These are phyloP conservation scores for Pseudomyrmex flavicornis DNA, from an alignment of 1,140 invertebrate genomes.

Conservation along the genomic window DNA sequence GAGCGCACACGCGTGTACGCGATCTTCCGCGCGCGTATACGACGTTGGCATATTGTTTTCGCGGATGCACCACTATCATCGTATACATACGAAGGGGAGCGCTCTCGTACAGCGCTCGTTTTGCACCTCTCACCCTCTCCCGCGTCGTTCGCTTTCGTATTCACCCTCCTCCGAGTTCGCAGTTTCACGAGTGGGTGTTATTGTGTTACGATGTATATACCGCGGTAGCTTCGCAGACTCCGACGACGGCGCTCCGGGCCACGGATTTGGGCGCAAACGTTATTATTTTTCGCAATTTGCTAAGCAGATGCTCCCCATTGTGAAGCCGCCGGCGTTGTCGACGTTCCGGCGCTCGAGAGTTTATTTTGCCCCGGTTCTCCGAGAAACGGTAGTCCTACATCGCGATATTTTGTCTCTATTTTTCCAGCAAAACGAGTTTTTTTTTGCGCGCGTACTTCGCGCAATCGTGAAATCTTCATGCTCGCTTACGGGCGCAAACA, in stretches of 20 bases:
- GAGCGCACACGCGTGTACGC: not conserved
- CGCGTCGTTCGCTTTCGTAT: constrained; percentile 21
- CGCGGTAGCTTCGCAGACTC: constrained; percentile 47
- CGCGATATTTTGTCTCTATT: constrained; percentile 45
- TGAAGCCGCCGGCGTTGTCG: constrained; percentile 27
- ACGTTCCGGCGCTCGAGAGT: constrained; percentile 52
- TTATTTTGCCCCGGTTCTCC: constrained; percentile 58
- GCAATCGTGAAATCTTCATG: constrained; percentile 53
- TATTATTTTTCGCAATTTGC: constrained; percentile 83
- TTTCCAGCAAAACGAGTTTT: constrained; percentile 54
- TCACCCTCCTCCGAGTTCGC: constrained; percentile 56
- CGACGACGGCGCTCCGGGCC: constrained; percentile 25
- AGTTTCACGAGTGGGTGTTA: constrained; percentile 68
- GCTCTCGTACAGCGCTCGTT: constrained; percentile 46
- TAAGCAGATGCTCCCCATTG: constrained; percentile 79
- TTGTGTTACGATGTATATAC: constrained; percentile 62
- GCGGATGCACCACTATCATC: not conserved
- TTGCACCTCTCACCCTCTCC: constrained; percentile 41
- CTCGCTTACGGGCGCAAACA: constrained; percentile 29
- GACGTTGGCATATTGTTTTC: constrained; percentile 61
- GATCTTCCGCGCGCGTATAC: constrained; percentile 11
- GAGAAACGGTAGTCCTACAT: constrained; percentile 8
- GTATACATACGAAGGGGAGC: constrained; percentile 13
- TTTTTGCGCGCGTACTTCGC: constrained; percentile 46
- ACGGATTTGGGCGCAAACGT: constrained; percentile 75